Base-by-base conservation (phyloP, 2,797 vertebrate genomes). In the Enteromius fasciolatus region DNA sequence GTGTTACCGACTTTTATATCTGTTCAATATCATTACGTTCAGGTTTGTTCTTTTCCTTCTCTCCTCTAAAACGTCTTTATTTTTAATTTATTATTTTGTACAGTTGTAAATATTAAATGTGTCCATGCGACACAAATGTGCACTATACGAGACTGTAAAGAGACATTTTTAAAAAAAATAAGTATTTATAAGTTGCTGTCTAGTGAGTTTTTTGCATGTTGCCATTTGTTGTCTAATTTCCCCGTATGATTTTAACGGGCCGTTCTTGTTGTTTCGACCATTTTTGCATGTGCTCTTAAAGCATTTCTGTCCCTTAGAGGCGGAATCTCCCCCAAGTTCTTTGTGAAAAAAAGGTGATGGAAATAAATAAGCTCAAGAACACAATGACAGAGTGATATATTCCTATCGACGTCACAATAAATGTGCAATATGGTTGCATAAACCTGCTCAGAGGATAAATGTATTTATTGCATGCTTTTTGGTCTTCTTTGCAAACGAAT, bases 161-260 rank as follows among this genome's bases (percentile, higher is more conserved):
- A 90, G 91, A 89, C 83, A 76, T 94, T 94, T 94, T 89, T 90
- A 92, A 83, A 92, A 83, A 50, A 50, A 69, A 59, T 23, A 76
- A 94, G 90, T 95, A 95, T 95, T 95, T 96, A 96, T 95, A 93
- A 94, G 92, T 95, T 91, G 91, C 90, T 88, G 89, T 94, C 93
- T 87, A 89, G 92, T 68, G 80, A 57, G 39, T 76, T 86, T 90
- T 90, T 91, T 94, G 94, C 94, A 95, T 94, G 89, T 84, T 86
- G 87, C 80, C 85, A 87, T 83, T 91, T 90, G 89, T 92, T 92
- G 90, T 88, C 89, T 92, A 87, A 89, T 85, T 87, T 76, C 28
- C 61, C 61, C 73, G 67, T 78, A 75, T 72, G 89, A 76, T 84
- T 86, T 83, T 75, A 81, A 80, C 83, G 77, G 66, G 81, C 90